Evolutionary conservation across 2,888 invertebrate species (phyloP).

Genomic region (Stratiomys singularior): DNA sequence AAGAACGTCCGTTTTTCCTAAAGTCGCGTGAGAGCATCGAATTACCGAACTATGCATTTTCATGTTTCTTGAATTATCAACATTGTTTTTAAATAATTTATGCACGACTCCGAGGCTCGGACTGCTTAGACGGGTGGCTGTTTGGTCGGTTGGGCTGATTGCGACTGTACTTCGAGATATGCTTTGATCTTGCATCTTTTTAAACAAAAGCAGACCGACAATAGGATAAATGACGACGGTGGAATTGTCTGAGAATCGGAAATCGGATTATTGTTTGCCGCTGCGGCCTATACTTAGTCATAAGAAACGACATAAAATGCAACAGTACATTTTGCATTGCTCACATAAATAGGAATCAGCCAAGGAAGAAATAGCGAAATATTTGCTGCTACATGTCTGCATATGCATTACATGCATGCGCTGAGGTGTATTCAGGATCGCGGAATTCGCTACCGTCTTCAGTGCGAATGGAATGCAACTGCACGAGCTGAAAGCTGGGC

Average conservation of each 20-base stretch:
- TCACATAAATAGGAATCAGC: neutral
- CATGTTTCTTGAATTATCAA: slow-evolving; percentile 50
- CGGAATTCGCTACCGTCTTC: neutral
- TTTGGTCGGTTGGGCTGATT: neutral
- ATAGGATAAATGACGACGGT: slow-evolving; percentile 7
- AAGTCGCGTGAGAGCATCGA: slow-evolving; percentile 51
- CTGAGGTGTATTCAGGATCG: neutral
- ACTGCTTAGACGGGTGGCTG: neutral
- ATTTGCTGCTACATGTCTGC: neutral
- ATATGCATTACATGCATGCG: neutral
- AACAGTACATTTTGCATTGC: slow-evolving; percentile 6
- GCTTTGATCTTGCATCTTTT: slow-evolving; percentile 38
- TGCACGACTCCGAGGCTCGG: slow-evolving; percentile 42
- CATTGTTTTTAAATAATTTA: slow-evolving; percentile 52
- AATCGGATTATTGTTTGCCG: slow-evolving; percentile 14
- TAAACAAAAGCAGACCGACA: slow-evolving; percentile 33
- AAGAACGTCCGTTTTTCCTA: neutral
- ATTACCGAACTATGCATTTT: slow-evolving; percentile 49
- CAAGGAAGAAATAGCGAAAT: neutral
- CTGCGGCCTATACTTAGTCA: slow-evolving; percentile 10
- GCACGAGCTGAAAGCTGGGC: neutral
- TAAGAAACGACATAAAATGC: slow-evolving; percentile 23
- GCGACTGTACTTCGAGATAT: slow-evolving; percentile 4
- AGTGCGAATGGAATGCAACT: neutral
- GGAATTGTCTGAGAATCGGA: slow-evolving; percentile 31